Evolutionary conservation across 2,888 invertebrate genomes (phyloP), one percentile per base, ranked within the genome.

Genomic region (Eustalomyia histrio): DNA sequence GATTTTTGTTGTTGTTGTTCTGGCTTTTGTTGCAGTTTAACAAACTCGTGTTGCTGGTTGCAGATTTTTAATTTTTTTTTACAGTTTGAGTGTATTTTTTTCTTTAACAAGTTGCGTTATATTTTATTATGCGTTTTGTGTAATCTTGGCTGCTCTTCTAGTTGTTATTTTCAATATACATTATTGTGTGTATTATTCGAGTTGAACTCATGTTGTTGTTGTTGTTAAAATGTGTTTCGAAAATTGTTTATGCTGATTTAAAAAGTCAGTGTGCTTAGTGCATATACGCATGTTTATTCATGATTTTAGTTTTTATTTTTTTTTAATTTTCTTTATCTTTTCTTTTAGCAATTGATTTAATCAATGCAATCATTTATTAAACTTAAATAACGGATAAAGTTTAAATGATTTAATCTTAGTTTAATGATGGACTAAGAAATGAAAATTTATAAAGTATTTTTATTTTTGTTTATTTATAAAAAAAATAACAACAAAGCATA

Each of bases 121-220:
- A 47, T 47, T 47, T 47, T 47, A 47, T 47, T 47, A 47, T 47
- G 43, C 43, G 43, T 47, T 47, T 47, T 47, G 43, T 47, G 43
- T 47, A 14, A 47, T 47, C n/a, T n/a, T 47, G 14, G n/a, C n/a
- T 47, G 43, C 43, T 47, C 43, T 14, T 47, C 43, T n/a, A 47
- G n/a, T 47, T 47, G 43, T 47, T 47, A 2, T n/a, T 47, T n/a
- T 47, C 43, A 9, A 43, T 47, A 5, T 39, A 12, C 14, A 35
- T 39, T 12, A 39, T 14, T 39, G 7, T 29, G 29, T 29, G 29
- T 7, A 29, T 29, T 29, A 29, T 29, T 6, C 39, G 12, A 39
- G 39, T 47, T 47, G 43, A 47, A 47, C 43, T 47, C 6, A n/a
- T 47, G 43, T 47, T 39, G 29, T 29, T 47, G 43, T 4, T n/a